Percentiles rank a stretch among this genome's conserved stretches.
phyloP scores from a whole-genome alignment of 2,113 vertebrate genomes.

The Pluvialis apricaria region DNA sequence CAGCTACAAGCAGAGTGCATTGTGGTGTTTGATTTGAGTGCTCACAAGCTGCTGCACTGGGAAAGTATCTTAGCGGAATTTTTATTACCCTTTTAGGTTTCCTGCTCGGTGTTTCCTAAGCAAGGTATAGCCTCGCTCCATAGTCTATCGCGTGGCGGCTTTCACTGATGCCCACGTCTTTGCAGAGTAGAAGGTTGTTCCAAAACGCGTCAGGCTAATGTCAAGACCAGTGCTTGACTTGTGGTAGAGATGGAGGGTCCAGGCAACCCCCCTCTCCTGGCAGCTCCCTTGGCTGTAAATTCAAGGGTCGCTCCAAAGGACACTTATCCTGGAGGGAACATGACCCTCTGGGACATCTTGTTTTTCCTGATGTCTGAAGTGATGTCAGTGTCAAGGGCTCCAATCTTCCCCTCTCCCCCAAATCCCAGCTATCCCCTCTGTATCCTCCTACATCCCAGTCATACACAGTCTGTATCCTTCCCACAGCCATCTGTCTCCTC shows the following conservation, averaged over 20 bases:
- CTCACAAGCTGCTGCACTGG: background rate
- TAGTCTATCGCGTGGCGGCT: background rate
- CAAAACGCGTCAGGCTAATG: background rate
- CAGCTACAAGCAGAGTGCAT: background rate
- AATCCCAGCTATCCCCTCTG: background rate
- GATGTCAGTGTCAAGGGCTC: background rate
- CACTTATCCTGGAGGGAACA: background rate
- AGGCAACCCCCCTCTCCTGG: background rate
- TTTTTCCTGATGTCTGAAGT: background rate
- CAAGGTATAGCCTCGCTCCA: rapidly evolving
- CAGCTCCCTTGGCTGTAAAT: background rate
- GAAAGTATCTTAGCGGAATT: background rate
- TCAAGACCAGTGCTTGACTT: background rate
- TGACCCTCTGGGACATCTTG: background rate
- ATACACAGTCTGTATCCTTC: background rate
- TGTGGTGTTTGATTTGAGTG: background rate
- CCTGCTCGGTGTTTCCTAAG: background rate
- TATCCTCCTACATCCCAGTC: background rate
- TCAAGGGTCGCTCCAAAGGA: background rate
- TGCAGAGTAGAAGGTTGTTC: background rate
- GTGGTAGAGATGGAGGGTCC: background rate
- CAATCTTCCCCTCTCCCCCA: background rate
- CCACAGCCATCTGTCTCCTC: background rate
- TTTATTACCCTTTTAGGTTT: background rate
- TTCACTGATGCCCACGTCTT: background rate